phyloP scores from a whole-genome alignment of 2,797 vertebrate genomes.

The Philypnodon macrostomus region DNA sequence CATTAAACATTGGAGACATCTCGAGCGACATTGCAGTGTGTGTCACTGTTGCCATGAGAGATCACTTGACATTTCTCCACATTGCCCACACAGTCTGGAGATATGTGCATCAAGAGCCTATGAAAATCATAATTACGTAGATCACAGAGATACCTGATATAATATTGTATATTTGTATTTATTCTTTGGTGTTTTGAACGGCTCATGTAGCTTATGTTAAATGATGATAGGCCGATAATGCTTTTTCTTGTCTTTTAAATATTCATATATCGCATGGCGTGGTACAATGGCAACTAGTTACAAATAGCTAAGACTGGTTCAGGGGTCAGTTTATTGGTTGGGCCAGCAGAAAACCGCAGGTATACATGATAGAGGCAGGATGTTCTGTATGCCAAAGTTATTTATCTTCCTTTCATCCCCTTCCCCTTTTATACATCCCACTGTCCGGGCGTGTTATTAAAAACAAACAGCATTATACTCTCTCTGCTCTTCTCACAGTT shows the following conservation, averaged over 20 bases:
- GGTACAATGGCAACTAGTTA: constrained; percentile 1
- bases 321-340: constrained; percentile 23
- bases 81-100: constrained; percentile 13
- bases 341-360: constrained; percentile 21
- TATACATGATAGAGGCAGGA: constrained; percentile 22
- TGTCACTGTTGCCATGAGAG: constrained; percentile 14
- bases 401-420: constrained; percentile 48
- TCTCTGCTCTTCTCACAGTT: constrained; percentile 36
- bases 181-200: too few relatives aligned
- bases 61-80: constrained; percentile 7
- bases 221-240: too few relatives aligned
- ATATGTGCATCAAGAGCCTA: background rate
- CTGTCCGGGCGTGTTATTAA: constrained; percentile 64
- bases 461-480: constrained; percentile 64
- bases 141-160: too few relatives aligned
- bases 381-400: constrained; percentile 39
- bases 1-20: constrained; percentile 6
- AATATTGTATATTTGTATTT: too few relatives aligned
- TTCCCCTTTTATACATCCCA: constrained; percentile 39
- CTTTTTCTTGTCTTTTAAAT: too few relatives aligned
- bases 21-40: constrained; percentile 3
- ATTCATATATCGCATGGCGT: too few relatives aligned
- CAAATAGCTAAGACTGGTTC: too few relatives aligned
- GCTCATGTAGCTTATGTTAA: too few relatives aligned
- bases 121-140: background rate